phyloP scores from a whole-genome alignment of 2,113 vertebrate genomes.

The Polyodon spathula region DNA sequence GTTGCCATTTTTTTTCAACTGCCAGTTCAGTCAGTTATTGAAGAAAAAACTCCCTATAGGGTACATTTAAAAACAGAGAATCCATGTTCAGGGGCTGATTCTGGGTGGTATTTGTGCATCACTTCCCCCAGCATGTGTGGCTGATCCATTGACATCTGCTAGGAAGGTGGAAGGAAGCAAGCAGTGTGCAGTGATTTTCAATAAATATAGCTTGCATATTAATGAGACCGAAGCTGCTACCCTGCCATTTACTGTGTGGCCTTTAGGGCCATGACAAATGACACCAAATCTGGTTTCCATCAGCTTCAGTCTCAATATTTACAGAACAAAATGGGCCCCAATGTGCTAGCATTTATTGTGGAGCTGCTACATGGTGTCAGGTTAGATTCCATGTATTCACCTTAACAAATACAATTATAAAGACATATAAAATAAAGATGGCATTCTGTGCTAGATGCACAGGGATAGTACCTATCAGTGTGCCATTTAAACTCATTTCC shows the following conservation, averaged over 20 bases:
- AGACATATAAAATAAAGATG: background rate
- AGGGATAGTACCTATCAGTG: background rate
- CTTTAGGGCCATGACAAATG: conserved; percentile 34
- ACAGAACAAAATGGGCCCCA: conserved; percentile 18
- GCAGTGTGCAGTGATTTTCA: conserved; percentile 31
- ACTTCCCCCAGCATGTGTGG: conserved; percentile 24
- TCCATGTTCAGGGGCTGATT: conserved; percentile 5
- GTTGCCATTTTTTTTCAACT: too few relatives aligned
- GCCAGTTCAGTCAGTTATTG: too few relatives aligned
- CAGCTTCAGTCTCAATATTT: conserved; percentile 40
- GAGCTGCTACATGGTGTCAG: conserved; percentile 4
- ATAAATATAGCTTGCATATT: conserved; percentile 34
- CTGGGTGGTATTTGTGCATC: conserved; percentile 34
- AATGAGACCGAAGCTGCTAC: conserved; percentile 32
- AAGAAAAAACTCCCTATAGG: too few relatives aligned
- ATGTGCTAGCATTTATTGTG: conserved; percentile 13
- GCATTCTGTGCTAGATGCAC: background rate
- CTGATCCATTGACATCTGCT: conserved; percentile 48
- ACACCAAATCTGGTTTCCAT: conserved; percentile 36
- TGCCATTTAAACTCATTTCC: background rate
- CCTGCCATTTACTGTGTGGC: conserved; percentile 37
- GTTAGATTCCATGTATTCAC: too few relatives aligned
- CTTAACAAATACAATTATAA: too few relatives aligned
- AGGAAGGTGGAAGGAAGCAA: conserved; percentile 30
- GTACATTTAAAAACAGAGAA: background rate